Base-by-base conservation (phyloP, 2,888 invertebrate species). In the Lasioglossum morio region DNA sequence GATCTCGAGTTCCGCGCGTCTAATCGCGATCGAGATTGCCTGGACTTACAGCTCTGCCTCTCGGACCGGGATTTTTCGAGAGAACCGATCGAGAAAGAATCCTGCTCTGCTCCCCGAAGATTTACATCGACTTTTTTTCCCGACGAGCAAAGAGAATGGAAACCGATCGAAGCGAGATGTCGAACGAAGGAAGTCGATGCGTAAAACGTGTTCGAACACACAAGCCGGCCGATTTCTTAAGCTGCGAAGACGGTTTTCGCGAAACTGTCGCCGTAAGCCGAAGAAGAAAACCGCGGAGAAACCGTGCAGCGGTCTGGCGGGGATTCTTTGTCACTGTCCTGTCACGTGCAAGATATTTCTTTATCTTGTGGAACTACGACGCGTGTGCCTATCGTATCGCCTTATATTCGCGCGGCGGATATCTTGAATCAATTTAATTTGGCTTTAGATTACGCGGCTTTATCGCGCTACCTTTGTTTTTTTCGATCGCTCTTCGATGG, bases 381-480 rank as follows among this genome's bases (percentile, higher is more conserved):
- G 72, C 60, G 66, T 34, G 66, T 79, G 48, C 53, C 69, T 84
- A 40, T 19, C 70, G 82, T 72, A 66, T 80, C 79, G 81, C 63
- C 72, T 79, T 81, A 81, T 81, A 73, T 83, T 77, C 78, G 76
- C 76, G 60, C 69, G 43, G 37, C 19, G 63, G 77, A 78, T 86
- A 86, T 86, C 86, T 87, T 86, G 77, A 86, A 86, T 86, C 87
- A 86, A 86, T 83, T 86, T 87, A 82, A 87, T 83, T 83, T 87
- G 74, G 86, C 86, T 86, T 80, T 82, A 86, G 86, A 87, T 87
- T 86, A 76, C 82, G 63, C n/a, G 69, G 4, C 57, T 73, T 79
- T 83, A 86, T 86, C 86, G 66, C 69, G 57, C 14, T 75, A 75
- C 46, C 74, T 53, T 74, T 86, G 77, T 82, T 77, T 75, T 53